Base-by-base conservation (phyloP, 2,113 vertebrate species). In the Campylorhamphus procurvoides region DNA sequence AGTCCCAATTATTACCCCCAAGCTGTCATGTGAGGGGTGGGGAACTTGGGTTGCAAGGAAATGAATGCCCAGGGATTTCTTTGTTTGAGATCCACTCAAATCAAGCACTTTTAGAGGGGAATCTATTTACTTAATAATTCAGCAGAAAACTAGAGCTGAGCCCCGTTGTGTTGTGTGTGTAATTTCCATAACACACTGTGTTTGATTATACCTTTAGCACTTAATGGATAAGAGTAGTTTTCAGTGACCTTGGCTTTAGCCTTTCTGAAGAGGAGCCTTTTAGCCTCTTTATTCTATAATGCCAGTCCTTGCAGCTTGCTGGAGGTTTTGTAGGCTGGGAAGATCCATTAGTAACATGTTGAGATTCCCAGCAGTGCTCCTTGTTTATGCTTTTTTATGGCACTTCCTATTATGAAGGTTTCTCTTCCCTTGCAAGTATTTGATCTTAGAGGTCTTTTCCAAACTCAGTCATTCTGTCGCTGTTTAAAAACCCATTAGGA, bases 21-120 rank as follows among this genome's bases (percentile, higher is more conserved):
- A 60, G 29, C 23, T 19, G 10, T 9, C 0, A 0, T 67, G n/a
- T 29, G 44, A 53, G 8, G 37, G 6, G 5, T 67, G 12, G 68
- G 44, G 10, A 53, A 40, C 20, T 1, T 46, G 33, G 4, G 7
- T 24, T 44, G 8, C 19, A 23, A 39, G 33, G 16, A 4, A 8
- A 5, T 3, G 8, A 46, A 27, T 39, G 33, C 18, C 10, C 37
- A 59, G 53, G 12, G 27, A 16, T 19, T 66, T 66, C 37, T 24
- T 28, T 33, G 14, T 16, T 28, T 28, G 77, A 59, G 5, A 28
- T 19, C 44, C 50, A 28, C 14, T 35, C 39, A 44, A 10, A 6
- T 19, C 3, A 9, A 25, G 6, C 17, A 4, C 46, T 17, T 67
- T 39, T 7, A 8, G 1, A n/a, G 52, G 20, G 4, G 33, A 52